phyloP scores from a whole-genome alignment of 2,888 invertebrate genomes.

The Bellardia pandia region DNA sequence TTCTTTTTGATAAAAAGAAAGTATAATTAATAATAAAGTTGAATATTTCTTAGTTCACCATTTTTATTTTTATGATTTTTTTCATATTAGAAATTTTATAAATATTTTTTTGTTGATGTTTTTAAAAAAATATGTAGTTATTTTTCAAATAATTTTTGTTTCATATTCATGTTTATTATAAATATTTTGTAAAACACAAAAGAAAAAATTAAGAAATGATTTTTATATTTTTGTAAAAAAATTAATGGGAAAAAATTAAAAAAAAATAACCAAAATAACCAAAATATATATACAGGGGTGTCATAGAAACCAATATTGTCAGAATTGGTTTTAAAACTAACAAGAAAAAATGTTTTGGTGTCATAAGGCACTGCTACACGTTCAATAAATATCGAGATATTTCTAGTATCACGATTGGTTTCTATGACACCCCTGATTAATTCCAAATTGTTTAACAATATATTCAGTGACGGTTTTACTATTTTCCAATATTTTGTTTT shows the following conservation, averaged over 20 bases:
- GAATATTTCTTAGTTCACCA: conserved; percentile 30
- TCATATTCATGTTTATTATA: neutral
- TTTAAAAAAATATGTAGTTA: conserved; percentile 15
- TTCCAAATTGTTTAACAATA: neutral
- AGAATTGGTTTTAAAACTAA: too few relatives aligned
- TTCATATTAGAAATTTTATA: conserved; percentile 43
- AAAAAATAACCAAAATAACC: neutral
- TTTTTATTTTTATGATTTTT: conserved; percentile 37
- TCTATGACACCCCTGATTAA: too few relatives aligned
- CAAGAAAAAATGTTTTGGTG: too few relatives aligned
- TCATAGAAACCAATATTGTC: too few relatives aligned
- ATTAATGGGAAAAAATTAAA: neutral
- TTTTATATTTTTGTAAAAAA: conserved; percentile 16
- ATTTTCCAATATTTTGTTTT: too few relatives aligned
- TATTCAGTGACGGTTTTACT: too few relatives aligned
- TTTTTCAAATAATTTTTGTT: neutral
- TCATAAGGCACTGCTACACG: too few relatives aligned
- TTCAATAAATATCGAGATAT: too few relatives aligned
- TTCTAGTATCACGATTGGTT: too few relatives aligned
- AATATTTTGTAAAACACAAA: neutral
- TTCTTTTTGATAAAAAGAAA: conserved; percentile 45
- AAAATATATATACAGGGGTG: neutral
- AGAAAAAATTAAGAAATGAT: neutral
- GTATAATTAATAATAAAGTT: conserved; percentile 42
- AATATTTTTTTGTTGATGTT: conserved; percentile 34